Conservation (phyloP, 2,113 vertebrate genomes). For the Bubo blakistoni region DNA sequence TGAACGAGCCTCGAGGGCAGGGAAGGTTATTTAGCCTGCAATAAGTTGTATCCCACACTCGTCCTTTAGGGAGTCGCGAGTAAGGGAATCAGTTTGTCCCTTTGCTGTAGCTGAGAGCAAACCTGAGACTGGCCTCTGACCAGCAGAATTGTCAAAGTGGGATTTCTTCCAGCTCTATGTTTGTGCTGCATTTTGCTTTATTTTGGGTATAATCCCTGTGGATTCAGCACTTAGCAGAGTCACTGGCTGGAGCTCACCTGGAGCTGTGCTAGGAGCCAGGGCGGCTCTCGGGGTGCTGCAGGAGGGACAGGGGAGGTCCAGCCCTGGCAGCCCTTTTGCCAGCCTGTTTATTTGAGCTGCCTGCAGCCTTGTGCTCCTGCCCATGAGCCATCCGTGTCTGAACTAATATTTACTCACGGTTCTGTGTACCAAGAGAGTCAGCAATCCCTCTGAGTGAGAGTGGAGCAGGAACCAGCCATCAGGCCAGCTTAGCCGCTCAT, state of each 20-base stretch:
- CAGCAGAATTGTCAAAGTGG: background rate
- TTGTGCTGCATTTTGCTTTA: background rate
- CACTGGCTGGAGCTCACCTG: background rate
- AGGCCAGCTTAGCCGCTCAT: background rate
- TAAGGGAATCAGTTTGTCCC: background rate
- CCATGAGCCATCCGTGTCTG: background rate
- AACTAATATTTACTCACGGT: slow-evolving; percentile 22
- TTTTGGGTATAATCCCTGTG: background rate
- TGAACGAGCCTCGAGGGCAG: slow-evolving; percentile 20
- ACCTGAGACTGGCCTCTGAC: background rate
- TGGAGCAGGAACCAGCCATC: background rate
- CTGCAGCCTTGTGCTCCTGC: background rate
- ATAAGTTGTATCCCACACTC: background rate
- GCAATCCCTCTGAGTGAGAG: background rate
- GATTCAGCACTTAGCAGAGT: background rate
- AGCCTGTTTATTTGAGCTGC: background rate
- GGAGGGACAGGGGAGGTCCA: background rate
- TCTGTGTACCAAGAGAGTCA: background rate
- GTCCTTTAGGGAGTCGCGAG: background rate
- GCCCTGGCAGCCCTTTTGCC: background rate
- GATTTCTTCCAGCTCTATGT: background rate
- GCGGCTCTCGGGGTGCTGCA: background rate
- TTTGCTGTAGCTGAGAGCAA: background rate
- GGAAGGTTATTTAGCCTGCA: slow-evolving; percentile 35
- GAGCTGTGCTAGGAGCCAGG: background rate